These are phyloP conservation scores for Coracopsis vasa DNA, from an alignment of 2,113 vertebrate species.

Conservation along the genomic window DNA sequence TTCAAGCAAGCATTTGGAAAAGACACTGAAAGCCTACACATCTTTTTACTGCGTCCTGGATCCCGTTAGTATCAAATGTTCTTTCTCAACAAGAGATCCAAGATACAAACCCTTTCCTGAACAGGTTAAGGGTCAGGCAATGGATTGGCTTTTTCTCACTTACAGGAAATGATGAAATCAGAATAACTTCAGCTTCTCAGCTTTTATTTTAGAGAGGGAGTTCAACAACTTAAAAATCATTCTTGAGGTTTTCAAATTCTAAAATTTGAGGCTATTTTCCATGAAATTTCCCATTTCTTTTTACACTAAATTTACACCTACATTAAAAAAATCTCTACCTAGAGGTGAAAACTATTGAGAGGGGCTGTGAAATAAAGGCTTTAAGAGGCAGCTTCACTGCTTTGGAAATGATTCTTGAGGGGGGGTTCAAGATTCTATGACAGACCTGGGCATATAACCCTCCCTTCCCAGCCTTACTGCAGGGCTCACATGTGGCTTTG, in stretches of 20 bases:
- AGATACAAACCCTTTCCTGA: neutral
- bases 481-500: accelerated
- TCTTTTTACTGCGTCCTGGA: neutral
- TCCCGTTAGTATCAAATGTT: neutral
- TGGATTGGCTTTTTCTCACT: neutral
- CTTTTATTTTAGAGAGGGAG: neutral
- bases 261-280: neutral
- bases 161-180: neutral
- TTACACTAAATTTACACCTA: neutral
- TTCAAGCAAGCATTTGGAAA: neutral
- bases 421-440: accelerated
- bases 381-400: neutral
- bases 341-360: neutral
- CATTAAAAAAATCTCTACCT: neutral
- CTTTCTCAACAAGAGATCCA: neutral
- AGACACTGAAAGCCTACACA: neutral
- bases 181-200: neutral
- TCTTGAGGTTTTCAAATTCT: neutral
- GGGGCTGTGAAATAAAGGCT: neutral
- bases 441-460: neutral
- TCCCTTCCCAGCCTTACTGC: too few relatives aligned
- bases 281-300: neutral
- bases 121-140: neutral
- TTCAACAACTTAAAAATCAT: accelerated
- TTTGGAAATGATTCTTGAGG: neutral